Evolutionary conservation across 2,888 invertebrate genomes (phyloP), one percentile per base, ranked within the genome.

Genomic region (Serripes groenlandicus): DNA sequence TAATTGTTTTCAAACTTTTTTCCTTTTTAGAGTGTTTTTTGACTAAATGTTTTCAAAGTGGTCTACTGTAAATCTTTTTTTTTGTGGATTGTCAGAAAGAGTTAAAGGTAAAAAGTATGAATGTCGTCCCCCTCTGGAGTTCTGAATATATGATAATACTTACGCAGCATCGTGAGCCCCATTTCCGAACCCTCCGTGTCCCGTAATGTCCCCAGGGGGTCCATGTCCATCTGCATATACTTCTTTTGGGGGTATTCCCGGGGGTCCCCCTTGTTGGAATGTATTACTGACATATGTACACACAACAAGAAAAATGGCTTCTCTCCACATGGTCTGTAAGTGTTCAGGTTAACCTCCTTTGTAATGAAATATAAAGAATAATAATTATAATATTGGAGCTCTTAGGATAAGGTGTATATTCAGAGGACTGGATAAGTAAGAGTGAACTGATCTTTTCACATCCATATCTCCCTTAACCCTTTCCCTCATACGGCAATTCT

Each of bases 101-200:
- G 18, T 18, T 11, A 9, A 42, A 42, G 9, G 42, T 9, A 9
- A 42, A 18, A 9, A 42, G 9, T 42, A 18, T 11, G 9, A 11
- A 11, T 42, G 42, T 42, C 18, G 42, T 42, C 42, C n/a, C n/a
- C n/a, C n/a, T n/a, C n/a, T n/a, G n/a, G n/a, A n/a, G n/a, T n/a
- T n/a, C n/a, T n/a, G n/a, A n/a, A n/a, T n/a, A n/a, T 1, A 21
- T 37, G 21, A 30, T 28, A 9, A 35, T 28, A 86, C 90, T 89
- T 75, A 92, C 92, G 90, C 90, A 9, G 88, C 88, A 87, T 92
- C 91, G 78, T 91, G 92, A 28, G 89, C 84, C 28, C 89, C 89
- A 11, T 83, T 86, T 56, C 88, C 83, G 73, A 90, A 89, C n/a
- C 88, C 81, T 21, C 87, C 85, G 18, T 85, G 88, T 23, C 66